Conservation (phyloP, 1,140 invertebrate genomes). For the Panagrolaimus sp. region DNA sequence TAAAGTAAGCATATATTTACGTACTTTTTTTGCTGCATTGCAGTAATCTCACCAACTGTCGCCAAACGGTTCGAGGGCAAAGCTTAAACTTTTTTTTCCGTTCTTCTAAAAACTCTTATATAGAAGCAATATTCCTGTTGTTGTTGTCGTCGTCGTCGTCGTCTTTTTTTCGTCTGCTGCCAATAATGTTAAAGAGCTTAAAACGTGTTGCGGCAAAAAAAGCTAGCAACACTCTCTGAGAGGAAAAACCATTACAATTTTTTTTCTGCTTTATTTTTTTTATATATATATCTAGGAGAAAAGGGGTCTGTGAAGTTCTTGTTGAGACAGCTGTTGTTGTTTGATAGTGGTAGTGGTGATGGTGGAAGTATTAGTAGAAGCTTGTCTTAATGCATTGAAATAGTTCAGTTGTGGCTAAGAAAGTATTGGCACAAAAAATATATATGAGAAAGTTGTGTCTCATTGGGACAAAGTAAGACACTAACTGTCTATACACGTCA, state of each 20-base stretch:
- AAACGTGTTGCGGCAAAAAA: conserved; percentile 5
- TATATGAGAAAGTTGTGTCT: no score
- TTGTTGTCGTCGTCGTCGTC: neutral
- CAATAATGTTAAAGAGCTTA: neutral
- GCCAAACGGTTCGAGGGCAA: conserved; percentile 7
- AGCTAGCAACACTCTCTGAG: neutral
- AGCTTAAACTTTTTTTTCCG: neutral
- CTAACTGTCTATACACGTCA: no score
- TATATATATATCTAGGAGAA: no score
- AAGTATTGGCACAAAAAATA: no score
- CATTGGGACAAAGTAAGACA: no score
- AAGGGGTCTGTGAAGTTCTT: no score
- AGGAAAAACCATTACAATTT: conserved; percentile 13
- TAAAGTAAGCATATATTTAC: neutral
- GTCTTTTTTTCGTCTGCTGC: neutral
- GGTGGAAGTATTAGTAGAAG: no score
- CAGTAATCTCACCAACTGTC: conserved; percentile 7
- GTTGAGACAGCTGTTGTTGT: conserved; percentile 16
- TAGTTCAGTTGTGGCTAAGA: no score
- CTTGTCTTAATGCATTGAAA: no score
- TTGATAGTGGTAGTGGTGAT: no score
- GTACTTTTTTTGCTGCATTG: neutral
- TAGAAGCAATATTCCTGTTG: neutral
- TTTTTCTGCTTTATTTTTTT: neutral
- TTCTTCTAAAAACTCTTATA: neutral